Percentiles rank a stretch among this genome's conserved stretches.
These are phyloP conservation scores for Tor tambroides DNA, from an alignment of 2,113 vertebrate species.

Conservation along the genomic window DNA sequence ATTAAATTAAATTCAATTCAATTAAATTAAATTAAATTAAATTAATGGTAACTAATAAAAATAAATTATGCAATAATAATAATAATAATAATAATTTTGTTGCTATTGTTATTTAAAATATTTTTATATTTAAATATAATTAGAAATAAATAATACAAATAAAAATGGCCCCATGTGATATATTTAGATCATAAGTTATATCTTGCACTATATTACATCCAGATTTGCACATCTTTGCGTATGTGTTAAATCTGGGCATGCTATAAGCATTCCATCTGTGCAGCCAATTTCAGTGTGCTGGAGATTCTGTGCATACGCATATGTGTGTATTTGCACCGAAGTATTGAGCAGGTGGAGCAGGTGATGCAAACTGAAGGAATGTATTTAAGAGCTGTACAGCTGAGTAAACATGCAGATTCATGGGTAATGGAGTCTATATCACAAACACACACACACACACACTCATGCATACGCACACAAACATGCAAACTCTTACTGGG, in stretches of 20 bases:
- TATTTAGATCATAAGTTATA: neutral
- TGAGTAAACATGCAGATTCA: slow-evolving; percentile 85
- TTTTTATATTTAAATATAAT: neutral
- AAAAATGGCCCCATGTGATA: neutral
- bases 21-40: too few relatives aligned
- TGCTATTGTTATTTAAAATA: too few relatives aligned
- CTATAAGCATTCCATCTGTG: slow-evolving; percentile 88
- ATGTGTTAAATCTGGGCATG: slow-evolving; percentile 84
- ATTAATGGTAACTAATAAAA: too few relatives aligned
- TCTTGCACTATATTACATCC: neutral
- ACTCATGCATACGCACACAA: slow-evolving; percentile 41
- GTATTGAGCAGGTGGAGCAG: slow-evolving; percentile 78
- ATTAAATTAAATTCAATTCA: too few relatives aligned
- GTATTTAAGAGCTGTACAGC: slow-evolving; percentile 87
- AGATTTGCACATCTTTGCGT: slow-evolving; percentile 78
- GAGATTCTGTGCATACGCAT: slow-evolving; percentile 51
- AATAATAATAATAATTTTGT: too few relatives aligned
- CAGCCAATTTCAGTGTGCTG: slow-evolving; percentile 83
- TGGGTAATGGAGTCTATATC: slow-evolving; percentile 74
- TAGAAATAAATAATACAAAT: neutral
- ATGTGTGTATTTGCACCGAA: neutral
- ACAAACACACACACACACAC: slow-evolving; percentile 56
- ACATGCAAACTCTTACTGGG: slow-evolving; percentile 34
- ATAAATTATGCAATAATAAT: too few relatives aligned
- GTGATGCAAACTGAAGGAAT: slow-evolving; percentile 78